Percentiles rank a stretch among this genome's conserved stretches.
Evolutionary conservation across 2,797 vertebrate species (phyloP).

Genomic region (Cetoscarus ocellatus): DNA sequence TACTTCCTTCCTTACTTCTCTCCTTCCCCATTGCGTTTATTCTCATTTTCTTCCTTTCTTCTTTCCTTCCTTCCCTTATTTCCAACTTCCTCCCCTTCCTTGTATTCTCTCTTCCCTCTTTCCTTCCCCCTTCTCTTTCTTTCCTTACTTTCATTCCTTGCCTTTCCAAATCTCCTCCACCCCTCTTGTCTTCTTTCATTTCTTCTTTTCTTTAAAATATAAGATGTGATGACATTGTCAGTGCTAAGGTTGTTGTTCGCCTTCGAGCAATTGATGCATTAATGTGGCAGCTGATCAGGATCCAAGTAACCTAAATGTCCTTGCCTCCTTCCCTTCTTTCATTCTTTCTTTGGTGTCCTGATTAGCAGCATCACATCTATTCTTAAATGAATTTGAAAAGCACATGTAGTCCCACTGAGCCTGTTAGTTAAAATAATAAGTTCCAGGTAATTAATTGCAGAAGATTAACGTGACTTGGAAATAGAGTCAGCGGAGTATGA

Average conservation of each 20-base stretch:
- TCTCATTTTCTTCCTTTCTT: too few species aligned
- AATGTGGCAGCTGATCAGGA: too few species aligned
- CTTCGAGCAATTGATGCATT: too few species aligned
- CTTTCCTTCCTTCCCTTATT: not conserved
- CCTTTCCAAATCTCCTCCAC: too few species aligned
- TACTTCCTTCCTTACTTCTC: too few species aligned
- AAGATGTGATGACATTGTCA: too few species aligned
- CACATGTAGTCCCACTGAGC: constrained; percentile 40
- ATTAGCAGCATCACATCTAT: constrained; percentile 4
- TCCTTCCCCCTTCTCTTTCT: not conserved
- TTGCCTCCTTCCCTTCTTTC: constrained; percentile 2
- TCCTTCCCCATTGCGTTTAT: too few species aligned
- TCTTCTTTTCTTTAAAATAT: too few species aligned
- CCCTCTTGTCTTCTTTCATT: too few species aligned
- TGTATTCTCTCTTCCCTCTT: too few species aligned
- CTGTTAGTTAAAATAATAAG: constrained; percentile 63
- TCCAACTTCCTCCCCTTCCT: too few species aligned
- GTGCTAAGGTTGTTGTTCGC: too few species aligned
- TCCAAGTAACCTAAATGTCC: not conserved
- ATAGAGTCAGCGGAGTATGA: constrained; percentile 66
- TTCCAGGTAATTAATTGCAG: constrained; percentile 58
- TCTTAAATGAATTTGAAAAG: constrained; percentile 27
- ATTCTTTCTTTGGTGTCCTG: not conserved
- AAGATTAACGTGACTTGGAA: constrained; percentile 59
- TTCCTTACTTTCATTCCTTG: not conserved